Percentiles rank a stretch among this genome's conserved stretches.
Evolutionary conservation across 2,888 invertebrate species (phyloP).

Genomic region (Brachypterus glaber): DNA sequence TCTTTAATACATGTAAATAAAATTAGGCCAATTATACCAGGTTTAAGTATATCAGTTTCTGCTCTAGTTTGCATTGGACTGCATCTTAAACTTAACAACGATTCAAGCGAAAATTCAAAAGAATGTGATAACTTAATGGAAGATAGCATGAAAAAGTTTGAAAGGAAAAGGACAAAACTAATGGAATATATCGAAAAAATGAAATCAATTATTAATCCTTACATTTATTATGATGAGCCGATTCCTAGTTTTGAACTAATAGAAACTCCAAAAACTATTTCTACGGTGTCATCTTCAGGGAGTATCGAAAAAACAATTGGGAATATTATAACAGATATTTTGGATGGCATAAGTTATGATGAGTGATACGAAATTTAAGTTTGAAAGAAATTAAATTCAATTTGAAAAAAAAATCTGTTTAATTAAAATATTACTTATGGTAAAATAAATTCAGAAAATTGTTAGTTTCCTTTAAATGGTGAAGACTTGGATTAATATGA

Average conservation of each 20-base stretch:
- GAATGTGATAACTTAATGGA: constrained; percentile 35
- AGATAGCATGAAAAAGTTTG: constrained; percentile 36
- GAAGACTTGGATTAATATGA: too few species aligned
- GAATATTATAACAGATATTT: too few species aligned
- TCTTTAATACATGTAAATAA: constrained; percentile 46
- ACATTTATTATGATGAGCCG: constrained; percentile 40
- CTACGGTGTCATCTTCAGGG: too few species aligned
- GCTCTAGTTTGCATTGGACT: constrained; percentile 49
- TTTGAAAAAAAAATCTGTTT: too few species aligned
- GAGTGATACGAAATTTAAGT: too few species aligned
- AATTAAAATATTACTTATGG: too few species aligned
- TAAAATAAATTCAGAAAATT: too few species aligned
- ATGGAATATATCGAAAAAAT: constrained; percentile 35
- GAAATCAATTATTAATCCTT: constrained; percentile 49
- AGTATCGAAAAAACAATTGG: too few species aligned
- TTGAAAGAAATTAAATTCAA: too few species aligned
- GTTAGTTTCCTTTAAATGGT: too few species aligned
- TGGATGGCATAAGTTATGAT: too few species aligned
- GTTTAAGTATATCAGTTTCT: constrained; percentile 43
- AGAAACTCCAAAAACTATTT: not conserved
- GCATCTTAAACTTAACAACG: constrained; percentile 27
- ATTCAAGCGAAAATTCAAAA: constrained; percentile 39
- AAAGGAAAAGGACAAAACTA: constrained; percentile 28
- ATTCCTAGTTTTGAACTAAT: constrained; percentile 26
- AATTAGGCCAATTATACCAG: constrained; percentile 52